phyloP scores from a whole-genome alignment of 2,113 vertebrate genomes.

The Chascanopsetta lugubris region DNA sequence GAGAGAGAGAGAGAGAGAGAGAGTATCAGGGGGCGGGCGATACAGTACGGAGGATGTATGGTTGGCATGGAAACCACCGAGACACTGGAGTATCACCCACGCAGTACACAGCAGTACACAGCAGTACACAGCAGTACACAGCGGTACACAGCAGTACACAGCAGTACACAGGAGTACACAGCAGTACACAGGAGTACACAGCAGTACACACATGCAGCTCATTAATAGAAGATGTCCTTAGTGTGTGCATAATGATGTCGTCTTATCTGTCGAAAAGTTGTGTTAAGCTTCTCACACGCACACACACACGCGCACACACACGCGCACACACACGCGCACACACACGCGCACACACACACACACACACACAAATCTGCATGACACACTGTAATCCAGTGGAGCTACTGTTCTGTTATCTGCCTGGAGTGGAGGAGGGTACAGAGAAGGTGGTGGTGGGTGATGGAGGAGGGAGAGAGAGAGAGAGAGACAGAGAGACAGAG shows the following conservation, averaged over 20 bases:
- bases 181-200: too few species aligned
- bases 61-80: slow-evolving; percentile 41
- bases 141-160: too few species aligned
- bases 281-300: slow-evolving; percentile 36
- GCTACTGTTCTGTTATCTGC: slow-evolving; percentile 11
- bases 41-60: slow-evolving; percentile 24
- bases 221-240: neutral
- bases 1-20: neutral
- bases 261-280: slow-evolving; percentile 9
- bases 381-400: slow-evolving; percentile 26
- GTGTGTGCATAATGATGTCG: slow-evolving; percentile 3
- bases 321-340: slow-evolving; percentile 3
- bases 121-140: too few species aligned
- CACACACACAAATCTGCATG: slow-evolving; percentile 8
- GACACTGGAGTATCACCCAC: neutral
- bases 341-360: slow-evolving; percentile 4
- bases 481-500: slow-evolving; percentile 2
- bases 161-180: too few species aligned
- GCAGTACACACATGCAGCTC: too few species aligned
- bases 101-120: too few species aligned
- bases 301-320: too few species aligned
- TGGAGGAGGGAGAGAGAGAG: neutral
- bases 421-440: neutral
- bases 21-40: neutral
- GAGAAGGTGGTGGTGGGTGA: neutral